phyloP scores from a whole-genome alignment of 2,113 vertebrate species.

The Copsychus sechellarum region DNA sequence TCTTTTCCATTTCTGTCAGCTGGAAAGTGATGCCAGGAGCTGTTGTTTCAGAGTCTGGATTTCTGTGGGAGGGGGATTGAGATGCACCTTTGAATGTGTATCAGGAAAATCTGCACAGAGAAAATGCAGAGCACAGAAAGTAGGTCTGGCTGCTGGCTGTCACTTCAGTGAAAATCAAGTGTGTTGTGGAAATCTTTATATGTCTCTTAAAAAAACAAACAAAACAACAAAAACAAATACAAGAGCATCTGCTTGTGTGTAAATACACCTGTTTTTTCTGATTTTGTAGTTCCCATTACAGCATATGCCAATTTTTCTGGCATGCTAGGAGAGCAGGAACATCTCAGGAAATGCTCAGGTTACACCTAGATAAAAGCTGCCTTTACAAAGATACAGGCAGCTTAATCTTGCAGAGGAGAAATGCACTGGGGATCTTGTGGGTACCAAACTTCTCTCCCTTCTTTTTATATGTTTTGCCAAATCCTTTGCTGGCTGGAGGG shows the following conservation, averaged over 20 bases:
- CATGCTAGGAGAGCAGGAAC: background rate
- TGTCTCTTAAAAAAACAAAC: background rate
- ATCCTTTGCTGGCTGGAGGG: background rate
- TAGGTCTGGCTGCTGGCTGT: constrained; percentile 48
- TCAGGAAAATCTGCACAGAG: background rate
- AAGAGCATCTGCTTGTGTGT: background rate
- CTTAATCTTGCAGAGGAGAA: background rate
- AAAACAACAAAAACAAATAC: background rate
- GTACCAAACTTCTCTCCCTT: background rate
- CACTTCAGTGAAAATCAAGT: constrained; percentile 48
- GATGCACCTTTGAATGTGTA: background rate
- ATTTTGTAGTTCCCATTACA: background rate
- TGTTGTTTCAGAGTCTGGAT: constrained; percentile 41
- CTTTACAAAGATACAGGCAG: background rate
- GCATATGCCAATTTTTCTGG: background rate
- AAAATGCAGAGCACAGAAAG: background rate
- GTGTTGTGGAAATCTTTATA: constrained; percentile 6
- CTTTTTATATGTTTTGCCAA: background rate
- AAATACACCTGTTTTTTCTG: background rate
- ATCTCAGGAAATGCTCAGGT: background rate
- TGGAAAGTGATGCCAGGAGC: constrained; percentile 29
- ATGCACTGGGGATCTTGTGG: background rate
- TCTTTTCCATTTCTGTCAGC: constrained; percentile 53
- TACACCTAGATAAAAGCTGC: background rate
- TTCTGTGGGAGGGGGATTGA: background rate